A percentile compares a stretch with the other conserved stretches of the same genome.
Evolutionary conservation across 1,140 invertebrate species (phyloP).

Genomic region (Monochamus saltuarius): DNA sequence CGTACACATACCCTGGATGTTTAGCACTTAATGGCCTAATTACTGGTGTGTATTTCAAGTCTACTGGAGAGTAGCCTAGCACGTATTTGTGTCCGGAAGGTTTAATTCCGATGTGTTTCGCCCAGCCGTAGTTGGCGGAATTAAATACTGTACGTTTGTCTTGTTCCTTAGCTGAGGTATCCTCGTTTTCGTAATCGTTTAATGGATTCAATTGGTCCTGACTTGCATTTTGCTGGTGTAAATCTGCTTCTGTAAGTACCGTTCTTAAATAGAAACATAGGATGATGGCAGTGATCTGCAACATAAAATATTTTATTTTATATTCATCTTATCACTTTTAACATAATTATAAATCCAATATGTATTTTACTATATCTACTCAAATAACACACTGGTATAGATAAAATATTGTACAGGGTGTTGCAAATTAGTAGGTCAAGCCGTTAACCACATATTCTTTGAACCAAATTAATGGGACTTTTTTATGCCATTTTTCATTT

Average conservation of each 20-base stretch:
- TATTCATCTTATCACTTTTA: neutral
- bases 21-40: slow-evolving; percentile 33
- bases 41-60: slow-evolving; percentile 35
- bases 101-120: slow-evolving; percentile 38
- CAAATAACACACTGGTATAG: too few relatives aligned
- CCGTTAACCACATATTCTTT: too few relatives aligned
- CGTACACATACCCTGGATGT: slow-evolving; percentile 29
- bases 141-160: slow-evolving; percentile 45
- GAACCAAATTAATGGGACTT: too few relatives aligned
- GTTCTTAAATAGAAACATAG: neutral
- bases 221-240: slow-evolving; percentile 26
- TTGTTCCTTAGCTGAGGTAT: slow-evolving; percentile 34
- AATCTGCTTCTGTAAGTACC: slow-evolving; percentile 7
- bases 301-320: neutral
- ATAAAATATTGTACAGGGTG: too few relatives aligned
- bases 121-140: slow-evolving; percentile 30
- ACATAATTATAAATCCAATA: too few relatives aligned
- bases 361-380: too few relatives aligned
- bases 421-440: too few relatives aligned
- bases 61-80: slow-evolving; percentile 37
- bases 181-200: slow-evolving; percentile 32
- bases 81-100: slow-evolving; percentile 36
- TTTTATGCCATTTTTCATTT: too few relatives aligned
- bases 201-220: slow-evolving; percentile 39
- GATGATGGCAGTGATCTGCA: slow-evolving; percentile 11